Evolutionary conservation across 2,888 invertebrate species (phyloP).

Genomic region (Pristionchus entomophagus): DNA sequence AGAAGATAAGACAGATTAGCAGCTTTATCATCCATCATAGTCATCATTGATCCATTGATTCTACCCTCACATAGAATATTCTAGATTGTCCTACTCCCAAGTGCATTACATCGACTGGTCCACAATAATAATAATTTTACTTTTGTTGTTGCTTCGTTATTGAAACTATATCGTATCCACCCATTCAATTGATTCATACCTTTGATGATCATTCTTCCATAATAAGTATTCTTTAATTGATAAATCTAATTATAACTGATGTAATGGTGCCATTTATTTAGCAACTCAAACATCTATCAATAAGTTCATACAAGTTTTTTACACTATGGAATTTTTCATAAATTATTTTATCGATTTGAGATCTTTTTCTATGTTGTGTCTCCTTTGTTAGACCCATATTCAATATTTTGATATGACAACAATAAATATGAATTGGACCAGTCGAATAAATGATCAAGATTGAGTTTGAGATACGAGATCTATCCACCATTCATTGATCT

Average conservation of each 20-base stretch:
- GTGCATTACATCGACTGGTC: not conserved
- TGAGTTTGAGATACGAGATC: slow-evolving; percentile 6
- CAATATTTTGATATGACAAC: not conserved
- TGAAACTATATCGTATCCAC: no score
- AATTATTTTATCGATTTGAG: not conserved
- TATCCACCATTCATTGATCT: slow-evolving; percentile 46
- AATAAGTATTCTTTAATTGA: no score
- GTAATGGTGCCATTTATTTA: not conserved
- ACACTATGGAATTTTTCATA: not conserved
- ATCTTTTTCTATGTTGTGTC: no score
- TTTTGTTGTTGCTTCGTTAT: not conserved
- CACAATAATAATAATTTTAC: not conserved
- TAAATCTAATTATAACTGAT: no score
- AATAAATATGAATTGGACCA: not conserved
- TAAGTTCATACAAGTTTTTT: not conserved
- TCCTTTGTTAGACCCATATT: not conserved
- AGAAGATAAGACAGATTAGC: slow-evolving; percentile 15
- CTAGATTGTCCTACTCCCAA: not conserved
- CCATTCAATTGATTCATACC: no score
- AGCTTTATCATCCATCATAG: not conserved
- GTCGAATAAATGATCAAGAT: not conserved
- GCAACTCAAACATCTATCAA: not conserved
- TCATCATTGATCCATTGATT: not conserved
- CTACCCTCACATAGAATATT: not conserved
- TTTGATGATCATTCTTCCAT: no score